Base-by-base conservation (phyloP, 2,888 invertebrate species). In the Rhorus exstirpatorius region DNA sequence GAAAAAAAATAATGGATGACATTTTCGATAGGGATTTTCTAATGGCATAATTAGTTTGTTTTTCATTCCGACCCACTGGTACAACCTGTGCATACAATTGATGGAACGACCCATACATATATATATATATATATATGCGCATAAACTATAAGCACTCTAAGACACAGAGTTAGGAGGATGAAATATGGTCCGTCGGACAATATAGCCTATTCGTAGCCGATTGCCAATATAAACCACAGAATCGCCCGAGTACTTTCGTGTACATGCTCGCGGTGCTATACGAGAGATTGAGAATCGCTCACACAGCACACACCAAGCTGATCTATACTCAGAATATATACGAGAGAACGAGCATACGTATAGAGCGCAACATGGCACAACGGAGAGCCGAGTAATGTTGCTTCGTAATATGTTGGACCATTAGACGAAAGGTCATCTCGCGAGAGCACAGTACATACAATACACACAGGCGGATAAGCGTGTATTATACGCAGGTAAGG, bases 401-500 rank as follows among this genome's bases (percentile, higher is more conserved):
- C 74, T 65, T 75, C 68, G 14, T 75, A 79, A 82, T 82, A 70
- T 49, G 79, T 38, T 79, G 81, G 78, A 79, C 81, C 81, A 82
- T 82, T 82, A 79, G 78, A 75, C 63, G 68, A 82, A 79, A 82
- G 81, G 81, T 82, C 81, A 82, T 78, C 68, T 26, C 41, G 38
- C 21, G 78, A 74, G 74, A 78, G 70, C 38, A 41, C 58, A 60
- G 38, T 21, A 35, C 10, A 31, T 63, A 53, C 21, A 12, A 38
- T 26, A 51, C 35, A 24, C 31, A 72, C 21, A 61, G 19, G 21
- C 31, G 68, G 38, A 55, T 53, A 63, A 55, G 67, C 19, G 10
- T 8, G 38, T 65, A 55, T 49, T n/a, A 41, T 6, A 51, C 51
- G 19, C 19, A 26, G 49, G 24, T 53, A 35, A 21, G 24, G 38